These are phyloP conservation scores for Oscheius sp. DNA, from an alignment of 2,888 invertebrate species.

Conservation along the genomic window DNA sequence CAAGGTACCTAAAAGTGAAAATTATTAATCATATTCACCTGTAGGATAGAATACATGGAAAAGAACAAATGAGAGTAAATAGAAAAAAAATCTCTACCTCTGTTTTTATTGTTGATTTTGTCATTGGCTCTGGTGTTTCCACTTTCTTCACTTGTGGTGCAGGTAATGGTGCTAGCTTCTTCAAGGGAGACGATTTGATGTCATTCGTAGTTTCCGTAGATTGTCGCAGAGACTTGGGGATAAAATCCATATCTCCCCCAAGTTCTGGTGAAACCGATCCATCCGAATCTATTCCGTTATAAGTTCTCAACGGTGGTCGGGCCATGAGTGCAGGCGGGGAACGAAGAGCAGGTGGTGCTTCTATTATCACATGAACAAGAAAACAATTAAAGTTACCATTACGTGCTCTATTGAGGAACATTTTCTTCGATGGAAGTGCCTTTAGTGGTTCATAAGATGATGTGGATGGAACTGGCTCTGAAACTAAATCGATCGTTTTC, in stretches of 20 bases:
- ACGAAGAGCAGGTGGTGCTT: constrained; percentile 18
- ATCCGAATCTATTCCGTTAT: constrained; percentile 31
- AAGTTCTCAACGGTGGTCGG: background rate
- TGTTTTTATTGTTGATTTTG: no score
- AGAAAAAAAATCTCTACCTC: no score
- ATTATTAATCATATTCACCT: no score
- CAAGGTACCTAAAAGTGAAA: no score
- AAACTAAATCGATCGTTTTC: no score
- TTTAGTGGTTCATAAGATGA: background rate
- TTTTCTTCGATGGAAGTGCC: constrained; percentile 28
- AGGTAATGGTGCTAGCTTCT: constrained; percentile 17
- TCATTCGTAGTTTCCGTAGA: background rate
- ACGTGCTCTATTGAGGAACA: constrained; percentile 27
- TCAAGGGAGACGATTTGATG: constrained; percentile 4
- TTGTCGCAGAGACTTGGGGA: background rate
- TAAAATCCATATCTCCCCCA: constrained; percentile 15
- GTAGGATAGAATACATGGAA: no score
- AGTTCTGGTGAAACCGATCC: constrained; percentile 41
- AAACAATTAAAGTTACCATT: constrained; percentile 18
- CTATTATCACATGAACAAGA: constrained; percentile 2
- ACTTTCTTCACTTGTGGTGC: constrained; percentile 15
- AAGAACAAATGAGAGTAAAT: no score
- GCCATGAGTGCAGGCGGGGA: constrained; percentile 24
- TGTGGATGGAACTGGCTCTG: background rate
- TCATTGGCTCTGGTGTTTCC: background rate